Evolutionary conservation across 2,797 vertebrate genomes (phyloP), one percentile per base, ranked within the genome.

Genomic region (Rhynchotus rufescens): DNA sequence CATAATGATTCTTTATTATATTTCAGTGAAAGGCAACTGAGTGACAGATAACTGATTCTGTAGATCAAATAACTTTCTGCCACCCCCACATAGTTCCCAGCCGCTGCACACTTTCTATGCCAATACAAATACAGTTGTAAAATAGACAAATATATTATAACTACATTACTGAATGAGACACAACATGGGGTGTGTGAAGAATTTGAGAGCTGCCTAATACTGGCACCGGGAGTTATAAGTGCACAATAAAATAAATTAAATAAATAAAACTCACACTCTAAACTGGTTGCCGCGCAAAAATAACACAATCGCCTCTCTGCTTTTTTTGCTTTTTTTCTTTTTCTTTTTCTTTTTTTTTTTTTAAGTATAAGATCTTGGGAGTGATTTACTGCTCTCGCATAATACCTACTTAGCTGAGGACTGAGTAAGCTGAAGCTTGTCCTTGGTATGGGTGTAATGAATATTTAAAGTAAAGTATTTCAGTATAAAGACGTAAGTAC

Each of bases 1-100:
- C 92, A 95, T 96, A 96, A 95, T 92, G 78, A 91, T 95, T 94
- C 93, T 80, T 95, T 91, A 96, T 95, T 97, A 96, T 93, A 94
- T 92, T 96, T 96, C 92, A 89, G 64, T 89, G 91, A 97, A 96
- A 97, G 94, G 45, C 84, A 96, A 92, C 28, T 82, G 96, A 97
- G 84, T 96, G 88, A 96, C 89, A 96, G 87, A 84, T 93, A 93
- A 95, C 79, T 95, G 90, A 97, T 96, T 95, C 91, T 96, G 83
- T 75, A 96, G 90, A 82, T 96, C 93, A 95, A 92, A 86, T 92
- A 95, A 92, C 78, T 92, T 93, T 89, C 65, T 95, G 91, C 93
- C 92, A 80, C 89, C 90, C 94, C 65, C 91, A 80, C 54, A 72
- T 34, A 95, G 77, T 86, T 84, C 86, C 67, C 92, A 95, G 94